A percentile compares a stretch with the other conserved stretches of the same genome.
phyloP scores from a whole-genome alignment of 2,797 vertebrate species.

The Gambusia yucatana region DNA sequence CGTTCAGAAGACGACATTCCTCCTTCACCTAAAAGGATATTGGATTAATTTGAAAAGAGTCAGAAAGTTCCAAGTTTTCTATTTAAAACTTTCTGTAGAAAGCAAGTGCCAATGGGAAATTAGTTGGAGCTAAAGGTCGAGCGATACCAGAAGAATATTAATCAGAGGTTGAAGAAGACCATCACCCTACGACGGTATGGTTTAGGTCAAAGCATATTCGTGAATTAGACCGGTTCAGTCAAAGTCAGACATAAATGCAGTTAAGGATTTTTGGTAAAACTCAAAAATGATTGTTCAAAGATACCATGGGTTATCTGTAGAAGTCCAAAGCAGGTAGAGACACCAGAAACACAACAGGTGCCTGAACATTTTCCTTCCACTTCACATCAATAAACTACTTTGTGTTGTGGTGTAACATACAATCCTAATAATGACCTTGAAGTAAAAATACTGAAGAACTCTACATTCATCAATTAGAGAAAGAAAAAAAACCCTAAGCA shows the following conservation, averaged over 20 bases:
- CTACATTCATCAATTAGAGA: not conserved
- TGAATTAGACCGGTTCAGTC: not conserved
- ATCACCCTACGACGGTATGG: not conserved
- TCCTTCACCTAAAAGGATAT: slow-evolving; percentile 88
- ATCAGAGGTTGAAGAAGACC: too few species aligned
- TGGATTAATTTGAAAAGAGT: slow-evolving; percentile 9
- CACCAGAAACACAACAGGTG: not conserved
- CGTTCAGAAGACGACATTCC: slow-evolving; percentile 96
- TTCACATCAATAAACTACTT: not conserved
- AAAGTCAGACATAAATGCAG: not conserved
- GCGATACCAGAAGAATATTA: not conserved
- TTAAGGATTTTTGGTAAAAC: not conserved
- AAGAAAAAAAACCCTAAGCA: not conserved
- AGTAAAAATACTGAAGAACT: too few species aligned
- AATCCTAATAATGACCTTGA: not conserved
- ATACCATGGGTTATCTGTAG: not conserved
- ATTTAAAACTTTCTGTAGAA: not conserved
- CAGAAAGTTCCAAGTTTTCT: too few species aligned
- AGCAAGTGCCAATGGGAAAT: not conserved
- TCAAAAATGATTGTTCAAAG: not conserved
- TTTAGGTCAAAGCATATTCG: not conserved
- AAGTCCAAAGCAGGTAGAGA: not conserved
- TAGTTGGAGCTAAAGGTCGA: not conserved
- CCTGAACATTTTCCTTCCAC: not conserved
- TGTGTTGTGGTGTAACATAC: not conserved